Conservation (phyloP, 2,888 invertebrate species). For the Seira sanloemensis region DNA sequence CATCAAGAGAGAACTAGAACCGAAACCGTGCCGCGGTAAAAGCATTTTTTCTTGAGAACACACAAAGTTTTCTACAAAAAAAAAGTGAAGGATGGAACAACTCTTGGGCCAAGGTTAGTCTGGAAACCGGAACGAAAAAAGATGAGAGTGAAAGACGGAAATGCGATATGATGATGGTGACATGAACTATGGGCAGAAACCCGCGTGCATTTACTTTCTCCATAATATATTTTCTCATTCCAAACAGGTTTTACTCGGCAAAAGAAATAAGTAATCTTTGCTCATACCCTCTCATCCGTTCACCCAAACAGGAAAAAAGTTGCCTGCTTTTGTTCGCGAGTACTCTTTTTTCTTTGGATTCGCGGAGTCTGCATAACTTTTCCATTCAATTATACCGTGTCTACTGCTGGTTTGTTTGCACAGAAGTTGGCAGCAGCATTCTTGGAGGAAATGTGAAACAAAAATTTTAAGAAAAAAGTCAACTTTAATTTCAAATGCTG, state of each 20-base stretch:
- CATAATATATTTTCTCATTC: not conserved
- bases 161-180: not conserved
- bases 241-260: not conserved
- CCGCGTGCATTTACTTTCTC: not conserved
- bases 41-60: not conserved
- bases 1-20: not conserved
- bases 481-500: too few species aligned
- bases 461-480: too few species aligned
- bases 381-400: too few species aligned
- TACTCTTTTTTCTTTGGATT: too few species aligned
- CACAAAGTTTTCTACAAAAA: not conserved
- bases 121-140: too few species aligned
- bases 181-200: not conserved
- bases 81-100: not conserved
- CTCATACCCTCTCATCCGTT: too few species aligned
- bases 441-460: too few species aligned
- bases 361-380: too few species aligned
- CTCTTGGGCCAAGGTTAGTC: not conserved
- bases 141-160: not conserved
- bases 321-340: too few species aligned
- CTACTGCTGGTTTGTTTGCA: too few species aligned
- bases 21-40: not conserved
- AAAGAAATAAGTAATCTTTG: not conserved
- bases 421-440: too few species aligned
- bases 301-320: too few species aligned